Base-by-base conservation (phyloP, 2,888 invertebrate genomes). In the Rhamnusium bicolor region DNA sequence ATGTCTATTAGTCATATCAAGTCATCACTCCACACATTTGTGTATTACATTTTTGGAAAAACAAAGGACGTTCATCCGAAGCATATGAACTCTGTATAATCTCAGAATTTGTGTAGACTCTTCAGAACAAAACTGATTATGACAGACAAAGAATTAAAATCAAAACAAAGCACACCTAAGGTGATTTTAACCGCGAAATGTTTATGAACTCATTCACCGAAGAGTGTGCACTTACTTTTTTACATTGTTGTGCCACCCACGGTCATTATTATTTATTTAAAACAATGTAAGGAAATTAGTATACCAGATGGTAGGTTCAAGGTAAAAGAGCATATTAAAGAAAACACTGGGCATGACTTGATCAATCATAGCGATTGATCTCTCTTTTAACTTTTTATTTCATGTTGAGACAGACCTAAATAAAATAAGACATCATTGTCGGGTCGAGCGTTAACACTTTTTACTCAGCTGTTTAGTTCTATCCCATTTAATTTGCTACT, bases 361-460 rank as follows among this genome's bases (percentile, higher is more conserved):
- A 70, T 67, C 56, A 46, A 70, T 71, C 65, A 65, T 54, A 53
- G 60, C 60, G 69, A 66, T 61, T 73, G 67, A 71, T 71, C 73
- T 70, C 73, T 73, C 70, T 61, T 65, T 67, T 54, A 29, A 49
- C 7, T 56, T 46, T 71, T 71, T 71, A 60, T 24, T 54, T 67
- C 24, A 19, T 56, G 56, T 54, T 54, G 40, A 56, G 56, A 56
- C 67, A 56, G 32, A 24, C 24, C 40, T 21, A 56, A 67, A 67
- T 56, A 67, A 51, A 65, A 65, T 65, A 54, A 65, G 65, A 53
- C 65, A 54, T 65, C 53, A 65, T 29, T 49, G 65, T 40, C 61
- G 21, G 18, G n/a, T 18, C 53, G 65, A 53, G 19, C 53, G 53
- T 32, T n/a, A 53, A 40, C 8, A 32, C 53, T 53, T 53, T 53